Percentiles rank a stretch among this genome's conserved stretches.
Evolutionary conservation across 2,888 invertebrate genomes (phyloP).

Genomic region (Ectemnius lituratus): DNA sequence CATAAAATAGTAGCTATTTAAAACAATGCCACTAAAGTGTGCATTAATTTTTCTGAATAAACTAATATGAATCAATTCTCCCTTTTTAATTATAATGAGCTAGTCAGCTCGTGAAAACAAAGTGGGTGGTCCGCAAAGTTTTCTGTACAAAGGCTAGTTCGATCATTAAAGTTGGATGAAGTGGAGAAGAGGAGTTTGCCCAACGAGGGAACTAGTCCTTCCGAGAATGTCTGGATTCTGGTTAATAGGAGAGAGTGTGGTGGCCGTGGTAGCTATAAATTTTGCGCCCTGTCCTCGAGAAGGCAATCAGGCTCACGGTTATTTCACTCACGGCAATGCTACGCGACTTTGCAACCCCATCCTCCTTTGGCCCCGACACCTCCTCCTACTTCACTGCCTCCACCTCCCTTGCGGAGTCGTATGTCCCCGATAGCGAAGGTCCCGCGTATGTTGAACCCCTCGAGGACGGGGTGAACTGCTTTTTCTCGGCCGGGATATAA

Average conservation of each 20-base stretch:
- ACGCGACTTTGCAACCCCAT: conserved; percentile 44
- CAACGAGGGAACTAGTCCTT: not conserved
- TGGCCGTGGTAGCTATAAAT: conserved; percentile 23
- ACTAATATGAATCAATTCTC: too few relatives aligned
- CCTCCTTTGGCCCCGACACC: too few relatives aligned
- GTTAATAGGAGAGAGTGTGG: not conserved
- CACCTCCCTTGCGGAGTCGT: conserved; percentile 36
- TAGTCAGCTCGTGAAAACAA: too few relatives aligned
- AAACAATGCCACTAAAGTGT: too few relatives aligned
- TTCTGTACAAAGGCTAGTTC: not conserved
- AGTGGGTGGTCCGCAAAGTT: too few relatives aligned
- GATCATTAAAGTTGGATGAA: not conserved
- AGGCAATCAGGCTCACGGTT: conserved; percentile 30
- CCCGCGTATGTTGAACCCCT: conserved; percentile 71
- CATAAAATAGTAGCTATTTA: too few relatives aligned
- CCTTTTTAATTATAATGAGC: too few relatives aligned
- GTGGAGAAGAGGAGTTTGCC: not conserved
- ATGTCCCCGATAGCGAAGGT: conserved; percentile 71
- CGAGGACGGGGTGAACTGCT: conserved; percentile 70
- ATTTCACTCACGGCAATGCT: conserved; percentile 31
- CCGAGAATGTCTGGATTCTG: conserved; percentile 2
- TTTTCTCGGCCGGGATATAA: conserved; percentile 38
- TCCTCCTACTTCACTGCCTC: too few relatives aligned
- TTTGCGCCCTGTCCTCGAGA: conserved; percentile 22
- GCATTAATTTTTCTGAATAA: too few relatives aligned